These are phyloP conservation scores for Catamblyrhynchus diadema DNA, from an alignment of 2,797 vertebrate species.

Conservation along the genomic window DNA sequence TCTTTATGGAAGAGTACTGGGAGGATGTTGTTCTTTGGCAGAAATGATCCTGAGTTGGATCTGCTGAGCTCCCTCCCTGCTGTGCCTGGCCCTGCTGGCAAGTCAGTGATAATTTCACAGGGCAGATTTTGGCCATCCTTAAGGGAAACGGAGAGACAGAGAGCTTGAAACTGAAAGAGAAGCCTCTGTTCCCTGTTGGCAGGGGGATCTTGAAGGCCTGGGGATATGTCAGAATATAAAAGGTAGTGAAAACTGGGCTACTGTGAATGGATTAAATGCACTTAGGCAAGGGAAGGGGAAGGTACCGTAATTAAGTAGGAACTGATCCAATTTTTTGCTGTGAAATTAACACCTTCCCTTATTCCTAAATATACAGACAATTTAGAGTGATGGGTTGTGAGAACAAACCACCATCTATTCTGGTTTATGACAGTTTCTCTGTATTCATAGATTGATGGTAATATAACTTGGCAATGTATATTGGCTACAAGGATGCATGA, in stretches of 20 bases:
- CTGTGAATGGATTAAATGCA: not conserved
- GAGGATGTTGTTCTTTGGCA: not conserved
- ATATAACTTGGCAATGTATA: not conserved
- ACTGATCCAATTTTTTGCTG: not conserved
- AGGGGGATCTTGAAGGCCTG: not conserved
- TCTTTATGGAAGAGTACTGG: not conserved
- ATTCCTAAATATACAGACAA: not conserved
- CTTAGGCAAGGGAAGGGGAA: not conserved
- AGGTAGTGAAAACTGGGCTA: not conserved
- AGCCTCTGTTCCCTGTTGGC: constrained; percentile 6
- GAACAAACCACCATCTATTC: not conserved
- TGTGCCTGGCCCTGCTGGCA: not conserved
- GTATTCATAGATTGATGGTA: not conserved
- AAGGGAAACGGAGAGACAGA: not conserved
- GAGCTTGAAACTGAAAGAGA: not conserved
- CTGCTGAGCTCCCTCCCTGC: not conserved
- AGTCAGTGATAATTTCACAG: not conserved
- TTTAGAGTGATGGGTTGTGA: not conserved
- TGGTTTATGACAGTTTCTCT: constrained; percentile 2
- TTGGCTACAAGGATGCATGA: not conserved
- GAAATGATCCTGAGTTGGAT: not conserved
- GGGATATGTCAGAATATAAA: not conserved
- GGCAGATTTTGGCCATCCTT: not conserved
- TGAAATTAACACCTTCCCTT: not conserved
- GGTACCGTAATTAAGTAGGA: not conserved